Percentiles rank a stretch among this genome's conserved stretches.
phyloP scores from a whole-genome alignment of 64 coral and sea anemone species.

The Dendronephthya gigantea region DNA sequence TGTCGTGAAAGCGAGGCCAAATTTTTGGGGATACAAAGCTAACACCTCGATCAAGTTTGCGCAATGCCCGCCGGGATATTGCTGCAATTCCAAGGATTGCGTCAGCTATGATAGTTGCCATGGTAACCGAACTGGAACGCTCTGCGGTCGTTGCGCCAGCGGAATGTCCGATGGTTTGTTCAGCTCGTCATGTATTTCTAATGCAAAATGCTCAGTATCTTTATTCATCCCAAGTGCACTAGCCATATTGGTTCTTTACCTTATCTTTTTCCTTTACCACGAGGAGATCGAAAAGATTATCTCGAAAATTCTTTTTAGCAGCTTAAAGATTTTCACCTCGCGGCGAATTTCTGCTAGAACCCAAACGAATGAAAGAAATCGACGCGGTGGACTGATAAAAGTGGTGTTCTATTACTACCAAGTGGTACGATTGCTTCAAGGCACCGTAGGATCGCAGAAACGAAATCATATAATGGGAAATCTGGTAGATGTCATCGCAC shows the following conservation, averaged over 20 bases:
- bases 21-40: neutral
- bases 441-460: neutral
- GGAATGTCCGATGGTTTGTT: neutral
- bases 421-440: neutral
- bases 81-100: neutral
- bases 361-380: neutral
- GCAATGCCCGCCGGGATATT: slow-evolving; percentile 3
- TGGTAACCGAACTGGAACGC: neutral
- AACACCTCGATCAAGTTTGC: neutral
- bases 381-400: neutral
- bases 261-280: neutral
- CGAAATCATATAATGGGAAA: neutral
- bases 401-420: slow-evolving; percentile 3
- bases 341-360: neutral
- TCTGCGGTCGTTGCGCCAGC: neutral
- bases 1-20: neutral
- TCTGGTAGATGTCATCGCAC: neutral
- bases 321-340: neutral
- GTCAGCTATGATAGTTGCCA: neutral
- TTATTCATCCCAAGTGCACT: neutral
- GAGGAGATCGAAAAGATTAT: neutral
- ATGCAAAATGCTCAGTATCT: neutral
- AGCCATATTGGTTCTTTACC: neutral
- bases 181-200: neutral
- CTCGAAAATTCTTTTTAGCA: neutral